Conservation (phyloP, 2,797 vertebrate genomes). For the Sebastes hubbsi region DNA sequence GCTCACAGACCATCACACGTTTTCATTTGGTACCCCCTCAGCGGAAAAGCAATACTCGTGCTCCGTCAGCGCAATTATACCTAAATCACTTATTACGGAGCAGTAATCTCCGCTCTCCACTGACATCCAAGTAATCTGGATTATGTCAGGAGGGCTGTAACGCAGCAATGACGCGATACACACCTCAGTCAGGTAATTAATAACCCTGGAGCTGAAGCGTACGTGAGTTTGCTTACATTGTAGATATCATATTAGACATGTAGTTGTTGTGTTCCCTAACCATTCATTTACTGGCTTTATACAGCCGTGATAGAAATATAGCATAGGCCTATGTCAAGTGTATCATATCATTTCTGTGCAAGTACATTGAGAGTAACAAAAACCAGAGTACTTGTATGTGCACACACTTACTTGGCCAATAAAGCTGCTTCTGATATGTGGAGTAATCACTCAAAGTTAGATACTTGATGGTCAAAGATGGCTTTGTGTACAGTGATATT, state of each 20-base stretch:
- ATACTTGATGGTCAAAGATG: not conserved
- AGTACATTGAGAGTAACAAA: not conserved
- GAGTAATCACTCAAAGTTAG: not conserved
- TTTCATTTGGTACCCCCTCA: slow-evolving; percentile 19
- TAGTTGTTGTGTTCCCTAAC: not conserved
- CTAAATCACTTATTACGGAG: slow-evolving; percentile 64
- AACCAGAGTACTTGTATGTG: not conserved
- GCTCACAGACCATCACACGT: not conserved
- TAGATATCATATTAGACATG: not conserved
- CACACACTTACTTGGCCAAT: too few species aligned
- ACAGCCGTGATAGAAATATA: too few species aligned
- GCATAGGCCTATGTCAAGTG: not conserved
- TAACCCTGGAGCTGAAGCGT: not conserved
- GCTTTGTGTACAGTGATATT: not conserved
- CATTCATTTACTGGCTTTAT: too few species aligned
- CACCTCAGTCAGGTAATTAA: slow-evolving; percentile 52
- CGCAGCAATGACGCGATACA: slow-evolving; percentile 23
- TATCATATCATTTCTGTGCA: not conserved
- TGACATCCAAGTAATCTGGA: slow-evolving; percentile 72
- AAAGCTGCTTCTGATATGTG: not conserved
- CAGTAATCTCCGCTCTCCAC: slow-evolving; percentile 62
- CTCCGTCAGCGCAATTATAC: slow-evolving; percentile 58
- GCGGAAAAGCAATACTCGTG: slow-evolving; percentile 1
- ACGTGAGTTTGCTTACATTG: not conserved
- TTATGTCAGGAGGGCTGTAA: slow-evolving; percentile 65